Percentiles rank a stretch among this genome's conserved stretches.
These are phyloP conservation scores for Tapera naevia DNA, from an alignment of 2,797 vertebrate genomes.

Conservation along the genomic window DNA sequence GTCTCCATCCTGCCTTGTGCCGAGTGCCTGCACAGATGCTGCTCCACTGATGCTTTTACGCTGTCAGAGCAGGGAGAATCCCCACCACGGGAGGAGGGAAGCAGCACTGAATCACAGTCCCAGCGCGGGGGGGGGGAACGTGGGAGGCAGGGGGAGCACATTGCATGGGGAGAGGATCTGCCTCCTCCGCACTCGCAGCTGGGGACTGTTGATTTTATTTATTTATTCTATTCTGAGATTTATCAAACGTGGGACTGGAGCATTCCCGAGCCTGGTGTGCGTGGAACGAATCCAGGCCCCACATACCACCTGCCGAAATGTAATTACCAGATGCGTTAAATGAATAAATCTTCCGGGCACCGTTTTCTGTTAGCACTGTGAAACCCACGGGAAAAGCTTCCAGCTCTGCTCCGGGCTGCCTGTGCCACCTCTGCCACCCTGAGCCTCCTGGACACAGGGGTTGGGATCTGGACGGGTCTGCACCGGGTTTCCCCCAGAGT, in stretches of 20 bases:
- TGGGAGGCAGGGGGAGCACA: not conserved
- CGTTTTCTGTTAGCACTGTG: not conserved
- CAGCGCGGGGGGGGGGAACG: fast-evolving
- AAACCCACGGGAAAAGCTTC: not conserved
- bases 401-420: fast-evolving
- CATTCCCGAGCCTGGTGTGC: conserved; percentile 26
- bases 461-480: not conserved
- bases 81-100: not conserved
- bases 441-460: fast-evolving
- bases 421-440: not conserved
- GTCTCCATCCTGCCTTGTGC: not conserved
- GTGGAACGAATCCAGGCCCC: conserved; percentile 57
- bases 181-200: conserved; percentile 51
- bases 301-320: conserved; percentile 55
- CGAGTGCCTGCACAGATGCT: not conserved
- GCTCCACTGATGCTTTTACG: fast-evolving
- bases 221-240: conserved; percentile 62
- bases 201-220: conserved; percentile 63
- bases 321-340: conserved; percentile 62
- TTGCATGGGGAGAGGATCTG: conserved; percentile 20
- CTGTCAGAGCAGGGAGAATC: not conserved
- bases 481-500: not conserved
- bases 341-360: conserved; percentile 45
- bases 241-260: conserved; percentile 52
- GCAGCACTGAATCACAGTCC: not conserved